These are phyloP conservation scores for Pterostichus madidus DNA, from an alignment of 2,888 invertebrate genomes.

Conservation along the genomic window DNA sequence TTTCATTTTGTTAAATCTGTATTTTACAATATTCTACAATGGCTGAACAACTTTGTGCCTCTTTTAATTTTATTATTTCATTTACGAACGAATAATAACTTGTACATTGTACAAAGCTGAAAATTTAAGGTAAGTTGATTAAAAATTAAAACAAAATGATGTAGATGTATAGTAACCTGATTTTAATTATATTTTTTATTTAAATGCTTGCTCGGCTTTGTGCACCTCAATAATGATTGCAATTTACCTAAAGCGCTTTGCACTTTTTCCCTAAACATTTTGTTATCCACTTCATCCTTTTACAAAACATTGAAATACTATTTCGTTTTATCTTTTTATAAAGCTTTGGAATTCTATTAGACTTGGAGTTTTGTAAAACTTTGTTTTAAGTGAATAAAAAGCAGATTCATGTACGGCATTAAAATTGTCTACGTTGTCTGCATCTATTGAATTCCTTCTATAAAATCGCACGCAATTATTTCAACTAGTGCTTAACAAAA, in stretches of 20 bases:
- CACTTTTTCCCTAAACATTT: slow-evolving; percentile 2
- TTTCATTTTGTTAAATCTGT: not conserved
- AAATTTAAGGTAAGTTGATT: not conserved
- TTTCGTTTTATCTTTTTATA: slow-evolving; percentile 5
- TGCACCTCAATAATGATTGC: not conserved
- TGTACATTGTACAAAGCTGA: not conserved
- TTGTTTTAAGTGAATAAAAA: slow-evolving; percentile 42
- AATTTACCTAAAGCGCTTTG: not conserved
- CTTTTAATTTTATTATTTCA: too few relatives aligned
- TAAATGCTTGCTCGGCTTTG: too few relatives aligned
- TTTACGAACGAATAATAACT: not conserved
- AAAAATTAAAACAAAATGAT: not conserved
- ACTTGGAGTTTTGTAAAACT: slow-evolving; percentile 35
- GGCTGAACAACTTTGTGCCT: too few relatives aligned
- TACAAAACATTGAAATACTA: slow-evolving; percentile 37
- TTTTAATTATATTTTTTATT: not conserved
- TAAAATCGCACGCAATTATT: slow-evolving; percentile 37
- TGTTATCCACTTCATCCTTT: slow-evolving; percentile 16
- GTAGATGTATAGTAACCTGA: not conserved
- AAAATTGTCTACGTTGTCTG: slow-evolving; percentile 10
- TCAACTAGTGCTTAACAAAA: not conserved
- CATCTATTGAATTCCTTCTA: not conserved
- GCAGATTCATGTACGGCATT: slow-evolving; percentile 31
- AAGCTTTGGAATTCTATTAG: slow-evolving; percentile 25
- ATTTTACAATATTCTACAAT: too few relatives aligned